phyloP scores from a whole-genome alignment of 2,113 vertebrate genomes.

The Colaptes auratus region DNA sequence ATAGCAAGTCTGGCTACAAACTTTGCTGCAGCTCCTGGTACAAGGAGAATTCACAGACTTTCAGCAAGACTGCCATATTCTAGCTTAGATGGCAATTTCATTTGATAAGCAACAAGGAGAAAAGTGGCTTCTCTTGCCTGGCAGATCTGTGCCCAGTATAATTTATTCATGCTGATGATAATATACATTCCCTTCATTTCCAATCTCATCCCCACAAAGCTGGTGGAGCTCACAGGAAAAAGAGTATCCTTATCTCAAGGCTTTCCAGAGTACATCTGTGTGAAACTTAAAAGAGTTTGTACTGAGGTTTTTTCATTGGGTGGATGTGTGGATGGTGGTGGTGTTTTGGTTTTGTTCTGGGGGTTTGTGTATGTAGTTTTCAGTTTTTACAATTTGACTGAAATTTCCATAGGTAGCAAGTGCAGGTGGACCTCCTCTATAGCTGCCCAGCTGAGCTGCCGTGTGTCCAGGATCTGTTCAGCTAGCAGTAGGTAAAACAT shows the following conservation, averaged over 20 bases:
- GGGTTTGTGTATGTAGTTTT: too few relatives aligned
- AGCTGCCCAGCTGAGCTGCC: accelerated
- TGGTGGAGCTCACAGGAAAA: background rate
- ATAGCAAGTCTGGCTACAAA: background rate
- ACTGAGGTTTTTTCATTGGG: too few relatives aligned
- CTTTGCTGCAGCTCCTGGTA: background rate
- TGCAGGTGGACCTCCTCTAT: background rate
- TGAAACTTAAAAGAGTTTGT: background rate
- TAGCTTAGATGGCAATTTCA: background rate
- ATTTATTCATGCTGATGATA: background rate
- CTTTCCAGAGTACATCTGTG: background rate
- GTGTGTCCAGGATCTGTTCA: background rate
- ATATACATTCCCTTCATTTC: background rate
- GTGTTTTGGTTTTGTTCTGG: background rate
- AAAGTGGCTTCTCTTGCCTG: background rate
- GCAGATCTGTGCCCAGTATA: background rate
- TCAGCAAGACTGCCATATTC: background rate
- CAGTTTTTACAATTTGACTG: background rate
- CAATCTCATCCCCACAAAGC: background rate
- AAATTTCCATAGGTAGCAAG: background rate
- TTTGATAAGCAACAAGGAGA: background rate
- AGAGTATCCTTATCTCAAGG: background rate
- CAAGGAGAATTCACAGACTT: background rate
- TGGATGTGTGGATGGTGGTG: too few relatives aligned
- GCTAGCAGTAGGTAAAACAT: background rate